Base-by-base conservation (phyloP, 2,113 vertebrate species). In the Rhinichthys klamathensis region DNA sequence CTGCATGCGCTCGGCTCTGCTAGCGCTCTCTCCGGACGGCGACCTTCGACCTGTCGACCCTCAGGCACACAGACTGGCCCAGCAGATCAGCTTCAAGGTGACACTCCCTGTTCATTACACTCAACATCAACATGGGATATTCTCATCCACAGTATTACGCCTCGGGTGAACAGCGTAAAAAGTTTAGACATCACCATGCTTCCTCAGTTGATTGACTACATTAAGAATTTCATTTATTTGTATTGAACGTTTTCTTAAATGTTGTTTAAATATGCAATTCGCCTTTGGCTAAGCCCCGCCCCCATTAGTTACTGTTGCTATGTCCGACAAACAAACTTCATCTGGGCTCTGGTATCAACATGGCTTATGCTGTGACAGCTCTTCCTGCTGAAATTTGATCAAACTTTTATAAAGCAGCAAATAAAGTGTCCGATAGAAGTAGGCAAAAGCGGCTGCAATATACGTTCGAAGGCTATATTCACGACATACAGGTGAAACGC, bases 21-120 rank as follows among this genome's bases (percentile, higher is more conserved):
- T 97, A 74, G 92, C 95, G 23, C 94, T 96, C 61, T 96, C 95
- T 44, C 95, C 96, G 8, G 94, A 96, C 91, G 96, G 96, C 1
- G 91, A 93, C 84, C 95, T 93, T 67, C 96, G 96, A 82, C 94
- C 95, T 9, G 96, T 95, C 5, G 97, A 99, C 91, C 91, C 92
- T 90, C 93, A 97, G 87, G 97, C 96, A 80, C 96, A 97, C 86
- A 94, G 98, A 80, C 94, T 99, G 84, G 98, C 98, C 70, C 97
- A 96, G 92, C 97, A 98, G 93, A 99, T 99, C 87, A 97, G 93
- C 92, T 99, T 99, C 91, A 99, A 99, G 97, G 98, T 99, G 93
- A 75, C 84, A 38, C 16, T 56, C 84, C 38, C 16, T 56, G 2
- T 67, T 69, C 18, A 69, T 21, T 7, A 35, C 54, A 21, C 21